Evolutionary conservation across 2,797 vertebrate genomes (phyloP).

Genomic region (Heliangelus exortis): DNA sequence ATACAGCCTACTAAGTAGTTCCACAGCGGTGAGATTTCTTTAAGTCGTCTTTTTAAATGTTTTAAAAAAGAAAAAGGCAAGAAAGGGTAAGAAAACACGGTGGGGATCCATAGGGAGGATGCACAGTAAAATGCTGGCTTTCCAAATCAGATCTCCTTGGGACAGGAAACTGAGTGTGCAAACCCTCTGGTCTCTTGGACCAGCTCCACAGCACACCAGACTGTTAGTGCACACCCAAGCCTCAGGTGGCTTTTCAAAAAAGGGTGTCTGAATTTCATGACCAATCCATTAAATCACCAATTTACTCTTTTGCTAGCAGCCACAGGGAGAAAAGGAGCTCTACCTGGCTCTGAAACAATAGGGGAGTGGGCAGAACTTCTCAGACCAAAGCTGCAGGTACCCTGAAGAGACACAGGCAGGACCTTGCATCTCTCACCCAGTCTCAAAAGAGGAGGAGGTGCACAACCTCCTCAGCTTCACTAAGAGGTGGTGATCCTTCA

Average conservation of each 20-base stretch:
- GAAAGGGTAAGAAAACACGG: neutral
- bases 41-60: neutral
- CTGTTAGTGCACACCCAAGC: neutral
- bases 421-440: neutral
- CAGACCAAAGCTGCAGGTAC: neutral
- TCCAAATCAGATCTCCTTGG: neutral
- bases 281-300: neutral
- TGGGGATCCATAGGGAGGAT: neutral
- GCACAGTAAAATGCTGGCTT: neutral
- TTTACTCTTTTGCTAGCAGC: neutral
- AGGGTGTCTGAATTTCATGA: neutral
- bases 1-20: neutral
- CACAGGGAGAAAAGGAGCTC: neutral
- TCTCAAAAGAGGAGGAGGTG: neutral
- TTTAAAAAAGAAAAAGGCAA: neutral
- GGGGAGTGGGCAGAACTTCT: neutral
- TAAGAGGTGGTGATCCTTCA: neutral
- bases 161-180: neutral
- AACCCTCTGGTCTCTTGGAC: neutral
- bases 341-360: neutral
- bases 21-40: neutral
- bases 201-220: neutral
- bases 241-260: neutral
- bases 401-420: neutral
- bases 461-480: neutral